These are phyloP conservation scores for Chymomyza amoena DNA, from an alignment of 2,888 invertebrate genomes.

Conservation along the genomic window DNA sequence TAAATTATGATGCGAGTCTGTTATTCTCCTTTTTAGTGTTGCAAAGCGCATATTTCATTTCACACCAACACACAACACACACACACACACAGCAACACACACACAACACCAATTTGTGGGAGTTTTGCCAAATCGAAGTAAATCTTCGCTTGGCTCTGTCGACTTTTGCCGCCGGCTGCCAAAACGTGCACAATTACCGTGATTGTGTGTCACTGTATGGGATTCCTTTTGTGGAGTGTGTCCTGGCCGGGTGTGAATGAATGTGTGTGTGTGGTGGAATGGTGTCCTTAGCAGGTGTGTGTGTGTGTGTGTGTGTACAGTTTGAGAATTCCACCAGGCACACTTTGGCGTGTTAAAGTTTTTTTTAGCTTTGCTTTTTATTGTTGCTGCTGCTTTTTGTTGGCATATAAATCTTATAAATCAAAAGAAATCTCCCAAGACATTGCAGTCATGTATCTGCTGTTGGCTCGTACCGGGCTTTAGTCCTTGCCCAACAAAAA, in stretches of 20 bases:
- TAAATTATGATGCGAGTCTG: conserved; percentile 59
- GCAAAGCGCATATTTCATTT: conserved; percentile 47
- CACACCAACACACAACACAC: neutral
- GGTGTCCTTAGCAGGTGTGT: neutral
- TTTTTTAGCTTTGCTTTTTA: conserved; percentile 25
- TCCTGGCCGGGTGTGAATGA: neutral
- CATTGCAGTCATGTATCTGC: conserved; percentile 6
- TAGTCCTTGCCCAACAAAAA: neutral
- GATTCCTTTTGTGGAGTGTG: conserved; percentile 21
- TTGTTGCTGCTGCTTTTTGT: conserved; percentile 30
- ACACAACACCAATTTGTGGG: conserved; percentile 33
- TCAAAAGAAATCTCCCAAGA: conserved; percentile 40
- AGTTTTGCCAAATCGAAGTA: conserved; percentile 58
- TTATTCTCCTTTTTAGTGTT: conserved; percentile 50
- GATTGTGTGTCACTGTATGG: conserved; percentile 43
- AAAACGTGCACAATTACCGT: conserved; percentile 58
- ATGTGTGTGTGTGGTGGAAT: neutral
- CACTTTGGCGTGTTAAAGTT: conserved; percentile 44
- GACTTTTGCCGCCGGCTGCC: conserved; percentile 45
- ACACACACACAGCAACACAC: neutral
- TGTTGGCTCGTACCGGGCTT: conserved; percentile 3
- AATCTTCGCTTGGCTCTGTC: conserved; percentile 57
- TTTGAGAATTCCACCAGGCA: conserved; percentile 39
- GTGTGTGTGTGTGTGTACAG: neutral
- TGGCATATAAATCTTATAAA: conserved; percentile 32